Evolutionary conservation across 2,888 invertebrate genomes (phyloP).

Genomic region (Stenodema calcarata): DNA sequence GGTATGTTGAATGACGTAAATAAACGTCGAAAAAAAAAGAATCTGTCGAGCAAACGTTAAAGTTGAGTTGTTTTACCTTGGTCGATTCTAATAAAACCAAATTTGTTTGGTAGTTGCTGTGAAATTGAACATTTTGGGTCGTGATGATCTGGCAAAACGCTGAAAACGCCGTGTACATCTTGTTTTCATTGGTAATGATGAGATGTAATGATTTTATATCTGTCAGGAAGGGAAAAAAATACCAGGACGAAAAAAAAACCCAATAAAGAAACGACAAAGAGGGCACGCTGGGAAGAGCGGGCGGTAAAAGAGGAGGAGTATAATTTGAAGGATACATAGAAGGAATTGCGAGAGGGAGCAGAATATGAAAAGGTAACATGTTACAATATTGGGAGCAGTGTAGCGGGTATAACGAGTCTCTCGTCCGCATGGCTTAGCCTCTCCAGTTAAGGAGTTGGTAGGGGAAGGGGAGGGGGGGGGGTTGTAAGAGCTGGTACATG

Average conservation of each 20-base stretch:
- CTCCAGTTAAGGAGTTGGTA: slow-evolving; percentile 23
- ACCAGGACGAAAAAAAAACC: not conserved
- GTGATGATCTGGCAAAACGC: too few species aligned
- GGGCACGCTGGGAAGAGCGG: not conserved
- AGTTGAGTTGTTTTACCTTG: too few species aligned
- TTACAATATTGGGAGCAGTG: slow-evolving; percentile 54
- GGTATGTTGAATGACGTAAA: too few species aligned
- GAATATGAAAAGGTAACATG: slow-evolving; percentile 52
- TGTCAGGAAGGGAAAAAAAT: too few species aligned
- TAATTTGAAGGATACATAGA: slow-evolving; percentile 43
- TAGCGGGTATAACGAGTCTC: slow-evolving; percentile 53
- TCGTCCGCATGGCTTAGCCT: slow-evolving; percentile 54
- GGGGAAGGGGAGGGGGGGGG: not conserved
- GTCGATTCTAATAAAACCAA: too few species aligned
- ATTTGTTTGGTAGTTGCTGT: too few species aligned
- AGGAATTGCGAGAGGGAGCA: slow-evolving; percentile 34
- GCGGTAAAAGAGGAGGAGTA: slow-evolving; percentile 18
- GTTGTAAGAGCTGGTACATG: not conserved
- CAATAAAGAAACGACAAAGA: slow-evolving; percentile 20
- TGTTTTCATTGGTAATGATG: too few species aligned
- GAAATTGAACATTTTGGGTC: too few species aligned
- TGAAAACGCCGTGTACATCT: too few species aligned
- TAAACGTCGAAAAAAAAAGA: too few species aligned
- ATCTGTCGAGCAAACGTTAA: too few species aligned
- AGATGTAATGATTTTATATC: too few species aligned